Evolutionary conservation across 2,113 vertebrate genomes (phyloP).

Genomic region (rabbit (Oryctolagus cuniculus)): mOryCun1.1 NC_091433.1:155312501-155313000

Average conservation of each 20-base stretch:
- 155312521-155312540: not conserved
- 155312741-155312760: not conserved
- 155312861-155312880: not conserved
- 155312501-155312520: not conserved
- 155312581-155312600: not conserved
- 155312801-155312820: conserved; percentile 24
- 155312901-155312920: not conserved
- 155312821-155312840: not conserved
- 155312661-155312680: not conserved
- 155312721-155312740: not conserved
- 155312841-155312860: not conserved
- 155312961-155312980: too few species aligned
- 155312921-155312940: too few species aligned
- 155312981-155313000: too few species aligned
- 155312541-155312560: conserved; percentile 20
- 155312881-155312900: not conserved
- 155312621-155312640: not conserved
- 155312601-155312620: not conserved
- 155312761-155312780: not conserved
- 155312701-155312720: not conserved
- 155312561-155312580: not conserved
- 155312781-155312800: not conserved
- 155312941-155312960: too few species aligned
- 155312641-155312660: not conserved
- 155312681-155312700: not conserved